A percentile compares a stretch with the other conserved stretches of the same genome.
Evolutionary conservation across 1,140 invertebrate genomes (phyloP).

Genomic region (Luehdorfia chinensis): DNA sequence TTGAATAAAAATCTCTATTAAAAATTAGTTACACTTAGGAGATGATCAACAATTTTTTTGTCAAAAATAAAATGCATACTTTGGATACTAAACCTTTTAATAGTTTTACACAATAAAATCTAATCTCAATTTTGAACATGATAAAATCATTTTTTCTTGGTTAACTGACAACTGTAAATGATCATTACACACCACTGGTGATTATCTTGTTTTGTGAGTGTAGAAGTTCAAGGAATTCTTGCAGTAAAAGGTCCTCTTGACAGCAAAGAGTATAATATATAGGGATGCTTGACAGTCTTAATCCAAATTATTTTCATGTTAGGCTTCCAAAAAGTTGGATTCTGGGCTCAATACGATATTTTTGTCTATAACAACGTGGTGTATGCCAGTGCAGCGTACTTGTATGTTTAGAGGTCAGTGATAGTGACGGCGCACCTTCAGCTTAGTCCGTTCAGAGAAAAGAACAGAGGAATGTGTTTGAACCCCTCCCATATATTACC

Average conservation of each 20-base stretch:
- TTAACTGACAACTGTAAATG: slow-evolving; percentile 20
- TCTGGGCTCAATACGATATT: slow-evolving; percentile 73
- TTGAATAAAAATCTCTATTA: no score
- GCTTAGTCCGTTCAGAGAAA: no score
- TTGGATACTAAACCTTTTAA: slow-evolving; percentile 33
- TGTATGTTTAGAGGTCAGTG: no score
- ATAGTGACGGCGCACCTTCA: no score
- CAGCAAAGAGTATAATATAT: no score
- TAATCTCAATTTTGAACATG: slow-evolving; percentile 62
- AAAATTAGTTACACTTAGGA: no score
- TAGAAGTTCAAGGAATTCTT: slow-evolving; percentile 66
- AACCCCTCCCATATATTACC: no score
- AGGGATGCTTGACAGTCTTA: no score
- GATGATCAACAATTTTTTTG: no score
- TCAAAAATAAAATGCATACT: slow-evolving; percentile 23
- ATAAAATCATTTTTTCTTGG: slow-evolving; percentile 55
- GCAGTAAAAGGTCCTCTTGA: slow-evolving; percentile 67
- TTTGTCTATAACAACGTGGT: slow-evolving; percentile 71
- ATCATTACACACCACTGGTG: slow-evolving; percentile 54
- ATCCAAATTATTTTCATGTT: slow-evolving; percentile 66
- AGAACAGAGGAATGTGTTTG: no score
- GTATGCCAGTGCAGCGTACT: no score
- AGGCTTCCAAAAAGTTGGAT: slow-evolving; percentile 63
- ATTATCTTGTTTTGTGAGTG: slow-evolving; percentile 68
- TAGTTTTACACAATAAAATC: slow-evolving; percentile 36